These are phyloP conservation scores for Standfussiana lucernea DNA, from an alignment of 2,888 invertebrate species.

Conservation along the genomic window DNA sequence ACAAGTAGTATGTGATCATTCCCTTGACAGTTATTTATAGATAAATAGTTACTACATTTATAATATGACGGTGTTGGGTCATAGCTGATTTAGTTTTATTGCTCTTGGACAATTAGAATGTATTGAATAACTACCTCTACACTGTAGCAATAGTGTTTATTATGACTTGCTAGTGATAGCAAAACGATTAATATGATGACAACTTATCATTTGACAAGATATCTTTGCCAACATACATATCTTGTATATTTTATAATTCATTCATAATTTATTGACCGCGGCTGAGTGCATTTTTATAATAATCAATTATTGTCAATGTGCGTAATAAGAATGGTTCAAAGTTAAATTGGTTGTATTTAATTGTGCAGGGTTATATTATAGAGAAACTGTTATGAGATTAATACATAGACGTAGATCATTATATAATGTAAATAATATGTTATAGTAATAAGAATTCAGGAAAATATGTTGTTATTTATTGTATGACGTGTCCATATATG, in stretches of 20 bases:
- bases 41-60: neutral
- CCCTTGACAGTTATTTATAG: slow-evolving; percentile 2
- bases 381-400: slow-evolving; percentile 21
- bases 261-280: slow-evolving; percentile 11
- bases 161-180: slow-evolving; percentile 21
- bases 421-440: slow-evolving; percentile 20
- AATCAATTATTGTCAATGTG: neutral
- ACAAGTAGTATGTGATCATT: slow-evolving; percentile 31
- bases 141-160: slow-evolving; percentile 1
- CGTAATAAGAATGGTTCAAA: neutral
- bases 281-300: neutral
- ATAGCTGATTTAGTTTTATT: slow-evolving; percentile 1
- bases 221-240: neutral
- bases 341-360: slow-evolving; percentile 35
- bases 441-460: slow-evolving; percentile 2
- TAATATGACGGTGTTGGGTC: slow-evolving; percentile 40
- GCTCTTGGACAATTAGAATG: neutral
- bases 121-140: slow-evolving; percentile 6
- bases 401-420: slow-evolving; percentile 19
- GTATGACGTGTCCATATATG: neutral
- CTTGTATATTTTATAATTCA: neutral
- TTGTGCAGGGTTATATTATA: slow-evolving; percentile 50
- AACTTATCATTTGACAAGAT: neutral
- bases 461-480: slow-evolving; percentile 7
- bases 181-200: slow-evolving; percentile 11